These are phyloP conservation scores for Aplocera efformata DNA, from an alignment of 2,888 invertebrate species.

Conservation along the genomic window DNA sequence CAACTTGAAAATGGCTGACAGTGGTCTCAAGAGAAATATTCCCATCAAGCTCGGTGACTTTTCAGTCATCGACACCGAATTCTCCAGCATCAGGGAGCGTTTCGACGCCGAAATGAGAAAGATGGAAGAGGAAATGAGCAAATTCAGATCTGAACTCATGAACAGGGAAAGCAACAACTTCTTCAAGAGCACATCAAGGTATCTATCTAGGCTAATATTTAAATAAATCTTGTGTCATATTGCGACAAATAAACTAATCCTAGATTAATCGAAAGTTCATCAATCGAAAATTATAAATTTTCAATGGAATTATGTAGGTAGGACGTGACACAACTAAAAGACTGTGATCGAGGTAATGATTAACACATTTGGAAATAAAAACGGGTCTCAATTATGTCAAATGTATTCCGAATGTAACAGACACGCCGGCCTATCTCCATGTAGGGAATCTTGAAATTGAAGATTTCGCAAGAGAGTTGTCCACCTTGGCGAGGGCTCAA, in stretches of 20 bases:
- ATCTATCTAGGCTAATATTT: constrained; percentile 53
- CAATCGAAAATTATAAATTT: too few relatives aligned
- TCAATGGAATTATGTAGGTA: background rate
- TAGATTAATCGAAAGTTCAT: too few relatives aligned
- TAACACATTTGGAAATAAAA: constrained; percentile 23
- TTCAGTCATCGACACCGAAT: constrained; percentile 97
- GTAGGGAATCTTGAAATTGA: constrained; percentile 74
- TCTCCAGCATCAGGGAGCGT: constrained; percentile 96
- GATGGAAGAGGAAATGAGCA: constrained; percentile 99
- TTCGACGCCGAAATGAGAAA: constrained; percentile 98
- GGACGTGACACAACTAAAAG: background rate
- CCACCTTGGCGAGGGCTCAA: constrained; percentile 56
- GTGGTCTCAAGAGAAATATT: constrained; percentile 92
- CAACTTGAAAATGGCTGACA: constrained; percentile 86
- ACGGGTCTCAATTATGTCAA: constrained; percentile 34
- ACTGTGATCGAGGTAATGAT: background rate
- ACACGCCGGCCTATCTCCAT: constrained; percentile 55
- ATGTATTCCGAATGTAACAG: constrained; percentile 54
- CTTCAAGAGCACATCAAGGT: constrained; percentile 94
- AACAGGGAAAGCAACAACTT: constrained; percentile 95
- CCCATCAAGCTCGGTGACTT: constrained; percentile 96
- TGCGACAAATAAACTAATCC: too few relatives aligned
- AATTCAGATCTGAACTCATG: constrained; percentile 95
- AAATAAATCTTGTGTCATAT: too few relatives aligned
- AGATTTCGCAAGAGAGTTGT: constrained; percentile 64